phyloP scores from a whole-genome alignment of 2,113 vertebrate species.

The Tonatia bakeri region DNA sequence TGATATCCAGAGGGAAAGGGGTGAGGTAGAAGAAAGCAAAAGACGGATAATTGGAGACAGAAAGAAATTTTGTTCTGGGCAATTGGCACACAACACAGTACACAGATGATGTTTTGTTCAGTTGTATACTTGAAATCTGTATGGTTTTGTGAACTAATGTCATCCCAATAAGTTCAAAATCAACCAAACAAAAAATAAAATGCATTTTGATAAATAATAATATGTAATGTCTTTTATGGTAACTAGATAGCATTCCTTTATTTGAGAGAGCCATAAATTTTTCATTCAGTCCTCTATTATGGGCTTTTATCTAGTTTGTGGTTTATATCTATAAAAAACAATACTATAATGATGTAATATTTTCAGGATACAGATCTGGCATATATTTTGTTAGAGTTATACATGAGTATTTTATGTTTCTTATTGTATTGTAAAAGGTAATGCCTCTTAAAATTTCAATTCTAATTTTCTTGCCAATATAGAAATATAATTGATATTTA shows the following conservation, averaged over 20 bases:
- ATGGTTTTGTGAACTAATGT: too few relatives aligned
- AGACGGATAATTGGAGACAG: too few relatives aligned
- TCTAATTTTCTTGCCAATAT: neutral
- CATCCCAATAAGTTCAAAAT: too few relatives aligned
- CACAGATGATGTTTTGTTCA: too few relatives aligned
- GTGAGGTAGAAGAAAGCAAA: too few relatives aligned
- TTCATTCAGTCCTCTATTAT: neutral
- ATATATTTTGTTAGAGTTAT: neutral
- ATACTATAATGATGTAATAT: neutral
- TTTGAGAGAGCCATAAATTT: neutral
- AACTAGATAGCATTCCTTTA: neutral
- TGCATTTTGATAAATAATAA: neutral
- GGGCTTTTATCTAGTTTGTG: neutral
- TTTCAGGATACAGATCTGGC: neutral
- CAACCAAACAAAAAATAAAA: too few relatives aligned
- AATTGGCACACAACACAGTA: too few relatives aligned
- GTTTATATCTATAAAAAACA: neutral
- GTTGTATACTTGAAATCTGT: too few relatives aligned
- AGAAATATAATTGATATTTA: neutral
- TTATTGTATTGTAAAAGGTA: neutral
- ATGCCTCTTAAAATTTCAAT: neutral
- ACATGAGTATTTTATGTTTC: neutral
- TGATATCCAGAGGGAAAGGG: too few relatives aligned
- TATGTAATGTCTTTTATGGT: neutral
- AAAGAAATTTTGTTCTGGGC: too few relatives aligned